Evolutionary conservation across 2,888 invertebrate species (phyloP), one percentile per base, ranked within the genome.

Genomic region (Steinernema hermaphroditum): DNA sequence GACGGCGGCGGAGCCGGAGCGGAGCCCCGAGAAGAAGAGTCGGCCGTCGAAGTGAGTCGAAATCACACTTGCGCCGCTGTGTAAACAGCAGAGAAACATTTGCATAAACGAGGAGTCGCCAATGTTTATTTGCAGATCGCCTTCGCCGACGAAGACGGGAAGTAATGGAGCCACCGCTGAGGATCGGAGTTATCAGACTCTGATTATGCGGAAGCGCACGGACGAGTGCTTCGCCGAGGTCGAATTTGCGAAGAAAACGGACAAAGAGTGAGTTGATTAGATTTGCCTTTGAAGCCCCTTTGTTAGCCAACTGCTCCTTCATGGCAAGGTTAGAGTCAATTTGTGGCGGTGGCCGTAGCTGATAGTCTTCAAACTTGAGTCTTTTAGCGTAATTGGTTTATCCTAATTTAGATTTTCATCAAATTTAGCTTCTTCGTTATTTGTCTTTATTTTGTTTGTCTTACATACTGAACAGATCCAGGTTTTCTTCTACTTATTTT

Each of bases 91-190:
- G 46, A 6, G n/a, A 6, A 19, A 22, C 6, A 54, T 54, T 54
- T 54, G 54, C 54, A 54, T 54, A 54, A 54, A 54, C 54, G 54
- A 27, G 27, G 54, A 54, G 9, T 4, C 6, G 27, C 27, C 24
- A 54, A 54, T 54, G 54, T 54, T 54, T 54, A 54, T 54, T 54
- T 54, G 54, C 27, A 54, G 54, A 54, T 54, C 54, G 22, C 54
- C 54, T 22, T 54, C 54, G 54, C 54, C 54, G 22, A 27, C 54
- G 27, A 54, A 54, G 19, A 54, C 24, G 24, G 27, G n/a, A 6
- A 14, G 14, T 14, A 22, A 8, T n/a, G 41, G 41, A 41, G 41
- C 14, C n/a, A 27, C 54, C 12, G 54, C 14, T 6, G 54, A 54
- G 2, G 27, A 24, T 22, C 54, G 54, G 22, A 54, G 54, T 27